Percentiles rank a stretch among this genome's conserved stretches.
These are phyloP conservation scores for Poeciliopsis presidionis DNA, from an alignment of 2,797 vertebrate species.

Conservation along the genomic window DNA sequence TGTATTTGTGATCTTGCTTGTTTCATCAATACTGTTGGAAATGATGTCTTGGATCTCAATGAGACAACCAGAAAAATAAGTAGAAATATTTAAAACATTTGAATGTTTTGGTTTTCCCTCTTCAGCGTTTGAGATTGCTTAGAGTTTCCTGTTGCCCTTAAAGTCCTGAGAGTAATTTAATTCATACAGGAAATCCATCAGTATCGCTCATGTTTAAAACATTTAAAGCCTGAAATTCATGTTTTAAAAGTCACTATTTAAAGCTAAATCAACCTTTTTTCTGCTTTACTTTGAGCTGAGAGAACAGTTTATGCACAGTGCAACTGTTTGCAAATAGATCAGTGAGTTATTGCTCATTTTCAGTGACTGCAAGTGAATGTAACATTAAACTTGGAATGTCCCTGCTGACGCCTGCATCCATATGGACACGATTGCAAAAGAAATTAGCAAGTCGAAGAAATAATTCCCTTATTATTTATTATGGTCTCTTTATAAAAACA, in stretches of 20 bases:
- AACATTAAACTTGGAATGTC: neutral
- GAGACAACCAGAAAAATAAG: too few species aligned
- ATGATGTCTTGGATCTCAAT: too few species aligned
- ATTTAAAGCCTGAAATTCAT: neutral
- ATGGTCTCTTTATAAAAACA: neutral
- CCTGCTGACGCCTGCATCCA: neutral
- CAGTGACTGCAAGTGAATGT: neutral
- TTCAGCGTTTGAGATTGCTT: neutral
- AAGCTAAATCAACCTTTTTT: neutral
- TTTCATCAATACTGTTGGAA: too few species aligned
- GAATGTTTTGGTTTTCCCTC: neutral
- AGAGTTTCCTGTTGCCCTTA: neutral
- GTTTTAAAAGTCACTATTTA: neutral
- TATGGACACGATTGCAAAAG: neutral
- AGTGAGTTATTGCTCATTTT: neutral
- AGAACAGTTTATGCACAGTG: neutral
- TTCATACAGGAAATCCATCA: neutral
- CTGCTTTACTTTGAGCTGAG: neutral
- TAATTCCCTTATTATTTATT: neutral
- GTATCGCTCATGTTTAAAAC: neutral
- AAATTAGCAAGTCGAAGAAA: neutral
- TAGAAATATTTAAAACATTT: neutral
- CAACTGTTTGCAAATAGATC: neutral
- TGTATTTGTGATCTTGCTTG: too few species aligned
- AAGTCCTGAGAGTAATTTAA: neutral